Base-by-base conservation (phyloP, 2,888 invertebrate genomes). In the Eudemis profundana region DNA sequence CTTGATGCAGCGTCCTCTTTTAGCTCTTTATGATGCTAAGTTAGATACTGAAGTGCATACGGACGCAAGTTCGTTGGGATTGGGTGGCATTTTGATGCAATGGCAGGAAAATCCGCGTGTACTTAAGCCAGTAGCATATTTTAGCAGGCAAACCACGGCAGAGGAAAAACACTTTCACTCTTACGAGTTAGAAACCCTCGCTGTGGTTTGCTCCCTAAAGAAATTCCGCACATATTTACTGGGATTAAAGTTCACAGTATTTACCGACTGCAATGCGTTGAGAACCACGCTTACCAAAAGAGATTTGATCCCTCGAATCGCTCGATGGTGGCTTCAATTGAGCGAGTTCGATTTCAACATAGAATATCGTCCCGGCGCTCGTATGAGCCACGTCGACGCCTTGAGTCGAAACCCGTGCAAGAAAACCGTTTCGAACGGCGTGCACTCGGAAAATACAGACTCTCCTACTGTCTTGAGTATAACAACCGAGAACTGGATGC, bases 41-140 rank as follows among this genome's bases (percentile, higher is more conserved):
- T 68, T 68, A 0, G 57, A 64, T 17, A 74, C 72, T 1, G 74
- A 78, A 38, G 63, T 78, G 0, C 81, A 81, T 38, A 81, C 81
- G 0, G 82, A 82, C 61, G 79, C 81, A 0, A 77, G 77, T 57
- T 57, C 70, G 14, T 17, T 68, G 3, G 79, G 80, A 2, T n/a
- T 81, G 4, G 76, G 64, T 70, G 78, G 74, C 1, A 74, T 80
- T 4, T 76, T 77, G 4, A 70, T 81, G 38, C 66, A 66, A 7
- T 40, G 40, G 29, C 15, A 51, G 3, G 14, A 40, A 29, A 15
- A 10, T 2, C 23, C 50, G 3, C 38, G 40, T 0, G 23, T 7
- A 5, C 14, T 60, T 3, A 42, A 42, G 12, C 60, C 65, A 4
- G 19, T 66, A n/a, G 60, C 61, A 3, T 66, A 61, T 44, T 61